Base-by-base conservation (phyloP, 1,140 invertebrate species). In the Cydia amplana region DNA sequence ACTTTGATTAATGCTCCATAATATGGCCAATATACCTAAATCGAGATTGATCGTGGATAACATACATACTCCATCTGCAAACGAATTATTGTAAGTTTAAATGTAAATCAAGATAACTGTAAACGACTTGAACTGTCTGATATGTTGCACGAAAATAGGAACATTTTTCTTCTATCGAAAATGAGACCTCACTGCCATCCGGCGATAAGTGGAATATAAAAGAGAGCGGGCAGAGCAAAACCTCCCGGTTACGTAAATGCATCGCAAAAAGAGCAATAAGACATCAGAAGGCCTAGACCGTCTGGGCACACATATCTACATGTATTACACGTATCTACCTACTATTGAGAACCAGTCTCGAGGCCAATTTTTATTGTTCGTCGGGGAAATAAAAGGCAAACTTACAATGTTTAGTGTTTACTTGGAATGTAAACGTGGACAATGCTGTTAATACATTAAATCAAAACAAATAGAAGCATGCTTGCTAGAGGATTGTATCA, bases 341-440 rank as follows among this genome's bases (percentile, higher is more conserved):
- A 36, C n/a, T 36, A 70, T 70, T 18, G 65, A 32, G 43, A 70
- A 70, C 32, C 65, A n/a, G 32, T 70, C 65, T 20, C 28, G 65
- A 70, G 65, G 36, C 10, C 65, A 23, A 40, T 36, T 70, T 70
- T 70, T 70, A 70, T 43, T 70, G 65, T 43, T 9, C 32, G 65
- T 28, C 16, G 32, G 4, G 18, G 23, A 18, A 70, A 70, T 14
- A 60, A 60, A 60, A 60, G 55, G 55, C 18, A 23, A 60, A 12
- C 18, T 60, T 60, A 12, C 55, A 20, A 60, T 60, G 55, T 18
- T 51, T 6, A 4, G 2, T 51, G 0, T 51, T n/a, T 7, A 51
- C n/a, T n/a, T 10, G 10, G 14, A 51, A 51, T n/a, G n/a, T n/a
- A 18, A 51, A 4, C n/a, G 49, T 51, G 43, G 12, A 14, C 43